Conservation (phyloP, 2,113 vertebrate species). For the Papio anubis region DNA sequence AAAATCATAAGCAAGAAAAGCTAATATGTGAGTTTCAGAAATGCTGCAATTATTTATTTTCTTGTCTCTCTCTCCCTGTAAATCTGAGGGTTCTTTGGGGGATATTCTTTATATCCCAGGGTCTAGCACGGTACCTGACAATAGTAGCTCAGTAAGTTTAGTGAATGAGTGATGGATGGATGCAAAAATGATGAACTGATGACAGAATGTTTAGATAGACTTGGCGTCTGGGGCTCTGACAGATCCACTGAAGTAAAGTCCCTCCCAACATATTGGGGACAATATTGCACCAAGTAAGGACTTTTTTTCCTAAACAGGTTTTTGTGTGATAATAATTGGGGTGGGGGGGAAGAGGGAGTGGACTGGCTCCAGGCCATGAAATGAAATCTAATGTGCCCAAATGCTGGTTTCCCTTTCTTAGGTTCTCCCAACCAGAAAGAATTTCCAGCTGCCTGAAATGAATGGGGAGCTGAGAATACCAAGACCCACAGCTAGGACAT, state of each 20-base stretch:
- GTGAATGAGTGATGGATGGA: not conserved
- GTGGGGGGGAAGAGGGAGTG: rapidly evolving
- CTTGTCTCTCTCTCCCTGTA: not conserved
- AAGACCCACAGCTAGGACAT: not conserved
- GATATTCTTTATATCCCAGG: not conserved
- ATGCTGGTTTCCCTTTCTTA: not conserved
- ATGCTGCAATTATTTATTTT: not conserved
- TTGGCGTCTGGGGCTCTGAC: not conserved
- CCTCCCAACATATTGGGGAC: not conserved
- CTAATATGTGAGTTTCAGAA: not conserved
- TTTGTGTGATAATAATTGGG: not conserved
- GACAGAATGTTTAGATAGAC: not conserved
- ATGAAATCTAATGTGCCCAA: not conserved
- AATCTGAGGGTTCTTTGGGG: not conserved
- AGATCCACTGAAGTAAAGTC: not conserved
- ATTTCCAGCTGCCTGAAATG: not conserved
- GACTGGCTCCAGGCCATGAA: not conserved
- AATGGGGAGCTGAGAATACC: not conserved
- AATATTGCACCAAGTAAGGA: not conserved
- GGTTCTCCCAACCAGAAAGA: not conserved
- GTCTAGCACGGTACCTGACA: too few species aligned
- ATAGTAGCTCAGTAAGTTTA: too few species aligned
- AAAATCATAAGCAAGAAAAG: not conserved
- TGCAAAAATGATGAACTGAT: too few species aligned
- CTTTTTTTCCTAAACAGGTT: not conserved